A percentile compares a stretch with the other conserved stretches of the same genome.
Conservation (phyloP, 37 sponge, comb jelly and placozoan species). For the Axinella damicornis region DNA sequence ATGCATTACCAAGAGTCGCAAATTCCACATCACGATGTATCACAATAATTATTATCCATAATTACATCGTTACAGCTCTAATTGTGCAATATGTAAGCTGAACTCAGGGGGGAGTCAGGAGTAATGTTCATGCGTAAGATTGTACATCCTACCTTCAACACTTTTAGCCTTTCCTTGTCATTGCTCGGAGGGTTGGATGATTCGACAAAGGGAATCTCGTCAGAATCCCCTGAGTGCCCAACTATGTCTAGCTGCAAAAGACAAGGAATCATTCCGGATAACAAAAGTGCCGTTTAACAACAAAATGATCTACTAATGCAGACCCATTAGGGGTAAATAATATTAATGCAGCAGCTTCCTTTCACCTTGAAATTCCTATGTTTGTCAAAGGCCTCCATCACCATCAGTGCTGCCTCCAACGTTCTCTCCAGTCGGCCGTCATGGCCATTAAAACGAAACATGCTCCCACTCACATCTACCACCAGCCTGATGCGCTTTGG, state of each 20-base stretch:
- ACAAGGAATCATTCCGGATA: no score
- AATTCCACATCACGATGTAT: no score
- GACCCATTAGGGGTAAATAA: no score
- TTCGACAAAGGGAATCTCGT: conserved; percentile 72
- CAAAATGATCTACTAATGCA: no score
- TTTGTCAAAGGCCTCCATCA: conserved; percentile 89
- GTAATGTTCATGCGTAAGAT: no score
- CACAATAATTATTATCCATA: no score
- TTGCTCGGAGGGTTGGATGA: conserved; percentile 66
- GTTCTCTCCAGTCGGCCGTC: conserved; percentile 88
- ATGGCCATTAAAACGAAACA: conserved; percentile 93
- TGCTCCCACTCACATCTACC: conserved; percentile 96
- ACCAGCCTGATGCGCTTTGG: conserved; percentile 83
- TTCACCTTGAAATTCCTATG: conserved; percentile 48
- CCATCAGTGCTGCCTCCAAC: conserved; percentile 85
- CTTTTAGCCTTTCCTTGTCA: conserved; percentile 90
- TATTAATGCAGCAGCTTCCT: no score
- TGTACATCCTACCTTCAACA: conserved; percentile 80
- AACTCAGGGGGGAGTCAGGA: no score
- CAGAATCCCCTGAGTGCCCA: conserved; percentile 92
- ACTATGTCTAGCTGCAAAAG: conserved; percentile 83
- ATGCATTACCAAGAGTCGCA: no score
- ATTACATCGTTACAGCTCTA: no score
- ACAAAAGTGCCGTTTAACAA: no score
- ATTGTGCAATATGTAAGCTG: no score